These are phyloP conservation scores for Caenorhabditis zanzibari DNA, from an alignment of 2,888 invertebrate genomes.

Conservation along the genomic window DNA sequence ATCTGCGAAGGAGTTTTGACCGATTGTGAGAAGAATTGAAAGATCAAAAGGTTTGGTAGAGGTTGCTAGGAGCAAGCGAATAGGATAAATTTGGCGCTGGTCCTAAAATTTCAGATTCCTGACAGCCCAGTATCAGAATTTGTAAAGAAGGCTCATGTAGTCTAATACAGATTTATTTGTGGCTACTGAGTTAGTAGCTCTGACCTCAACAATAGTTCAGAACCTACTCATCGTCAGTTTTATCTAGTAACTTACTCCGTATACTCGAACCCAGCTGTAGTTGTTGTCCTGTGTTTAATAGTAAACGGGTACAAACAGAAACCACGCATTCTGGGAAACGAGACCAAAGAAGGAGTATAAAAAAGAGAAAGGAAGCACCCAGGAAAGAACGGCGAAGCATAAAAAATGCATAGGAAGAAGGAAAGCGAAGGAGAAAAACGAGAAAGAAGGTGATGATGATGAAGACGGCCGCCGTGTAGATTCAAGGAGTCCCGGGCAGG, in stretches of 20 bases:
- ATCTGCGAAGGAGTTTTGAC: conserved; percentile 6
- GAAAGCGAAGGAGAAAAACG: conserved; percentile 31
- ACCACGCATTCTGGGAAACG: background rate
- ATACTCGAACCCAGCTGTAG: background rate
- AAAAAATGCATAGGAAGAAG: conserved; percentile 12
- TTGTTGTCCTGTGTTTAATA: background rate
- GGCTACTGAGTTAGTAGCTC: too few relatives aligned
- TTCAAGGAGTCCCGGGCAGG: background rate
- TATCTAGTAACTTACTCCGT: background rate
- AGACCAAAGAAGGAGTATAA: background rate
- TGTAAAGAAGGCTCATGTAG: too few relatives aligned
- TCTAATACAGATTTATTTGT: too few relatives aligned
- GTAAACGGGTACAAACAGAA: background rate
- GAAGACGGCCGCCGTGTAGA: conserved; percentile 24
- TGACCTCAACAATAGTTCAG: too few relatives aligned
- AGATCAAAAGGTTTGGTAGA: background rate
- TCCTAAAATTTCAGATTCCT: too few relatives aligned
- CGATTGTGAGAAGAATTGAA: conserved; percentile 18
- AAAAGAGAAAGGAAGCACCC: conserved; percentile 22
- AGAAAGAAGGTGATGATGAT: conserved; percentile 17
- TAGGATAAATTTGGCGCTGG: too few relatives aligned
- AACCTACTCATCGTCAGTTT: too few relatives aligned
- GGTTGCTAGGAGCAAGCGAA: too few relatives aligned
- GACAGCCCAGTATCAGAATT: too few relatives aligned
- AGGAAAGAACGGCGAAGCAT: conserved; percentile 11